Percentiles rank a stretch among this genome's conserved stretches.
phyloP scores from a whole-genome alignment of 2,113 vertebrate genomes.

The Macquaria ambigua region DNA sequence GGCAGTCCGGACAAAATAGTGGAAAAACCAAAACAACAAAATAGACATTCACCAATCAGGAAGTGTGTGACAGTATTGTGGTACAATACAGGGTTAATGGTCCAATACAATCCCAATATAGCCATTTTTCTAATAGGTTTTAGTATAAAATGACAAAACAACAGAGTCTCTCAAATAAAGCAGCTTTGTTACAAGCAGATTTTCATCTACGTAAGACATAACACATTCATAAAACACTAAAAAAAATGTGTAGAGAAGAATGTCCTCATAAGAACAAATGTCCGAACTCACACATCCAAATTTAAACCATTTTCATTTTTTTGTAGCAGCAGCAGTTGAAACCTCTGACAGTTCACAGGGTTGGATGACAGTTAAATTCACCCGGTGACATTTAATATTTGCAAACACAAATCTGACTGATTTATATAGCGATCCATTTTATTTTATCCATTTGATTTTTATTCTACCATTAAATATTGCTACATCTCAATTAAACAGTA shows the following conservation, averaged over 20 bases:
- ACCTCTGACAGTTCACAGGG: constrained; percentile 6
- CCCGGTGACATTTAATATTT: constrained; percentile 30
- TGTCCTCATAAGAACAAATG: not conserved
- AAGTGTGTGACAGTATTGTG: not conserved
- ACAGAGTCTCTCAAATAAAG: not conserved
- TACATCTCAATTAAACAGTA: not conserved
- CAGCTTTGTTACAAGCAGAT: not conserved
- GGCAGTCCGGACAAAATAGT: not conserved
- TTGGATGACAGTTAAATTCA: constrained; percentile 1
- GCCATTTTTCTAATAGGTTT: not conserved
- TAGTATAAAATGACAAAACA: not conserved
- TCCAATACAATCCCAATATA: not conserved
- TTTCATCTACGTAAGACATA: not conserved
- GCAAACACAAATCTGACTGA: not conserved
- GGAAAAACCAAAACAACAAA: not conserved
- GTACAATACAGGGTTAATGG: not conserved
- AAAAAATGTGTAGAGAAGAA: not conserved
- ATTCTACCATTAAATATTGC: not conserved
- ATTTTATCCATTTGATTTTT: not conserved
- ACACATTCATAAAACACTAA: not conserved
- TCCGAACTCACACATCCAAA: not conserved
- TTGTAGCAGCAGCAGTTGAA: not conserved
- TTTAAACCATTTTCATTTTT: not conserved
- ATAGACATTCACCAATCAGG: not conserved
- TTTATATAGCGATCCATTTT: not conserved